Evolutionary conservation across 2,113 vertebrate species (phyloP).

Genomic region (Tor tambroides): DNA sequence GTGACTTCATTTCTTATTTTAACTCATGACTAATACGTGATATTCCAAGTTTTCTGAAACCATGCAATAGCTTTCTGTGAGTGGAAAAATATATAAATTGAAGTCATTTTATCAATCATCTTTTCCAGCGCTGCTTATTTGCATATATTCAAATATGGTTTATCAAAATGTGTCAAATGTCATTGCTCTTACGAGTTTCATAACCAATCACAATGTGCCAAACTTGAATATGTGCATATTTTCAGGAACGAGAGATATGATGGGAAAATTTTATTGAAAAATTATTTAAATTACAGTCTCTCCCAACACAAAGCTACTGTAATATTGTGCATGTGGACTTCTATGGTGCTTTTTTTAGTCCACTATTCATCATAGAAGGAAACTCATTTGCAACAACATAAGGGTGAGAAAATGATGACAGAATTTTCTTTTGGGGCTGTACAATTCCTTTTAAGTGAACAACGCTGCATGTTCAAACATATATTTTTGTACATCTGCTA

Average conservation of each 20-base stretch:
- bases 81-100: not conserved
- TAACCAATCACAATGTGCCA: not conserved
- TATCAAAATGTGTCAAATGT: not conserved
- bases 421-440: not conserved
- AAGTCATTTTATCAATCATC: not conserved
- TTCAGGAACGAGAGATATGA: not conserved
- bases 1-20: not conserved
- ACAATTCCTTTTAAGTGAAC: not conserved
- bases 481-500: not conserved
- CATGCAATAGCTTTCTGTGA: not conserved
- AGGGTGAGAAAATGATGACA: not conserved
- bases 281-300: not conserved
- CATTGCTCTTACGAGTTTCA: not conserved
- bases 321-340: not conserved
- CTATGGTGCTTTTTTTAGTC: not conserved
- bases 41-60: not conserved
- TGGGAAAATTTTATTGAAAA: not conserved
- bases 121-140: not conserved
- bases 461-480: not conserved
- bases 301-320: not conserved
- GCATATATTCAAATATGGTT: not conserved
- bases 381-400: not conserved
- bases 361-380: not conserved
- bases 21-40: not conserved
- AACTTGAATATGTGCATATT: not conserved